Percentiles rank a stretch among this genome's conserved stretches.
Evolutionary conservation across 2,888 invertebrate species (phyloP).

Genomic region (Lasius platythorax): DNA sequence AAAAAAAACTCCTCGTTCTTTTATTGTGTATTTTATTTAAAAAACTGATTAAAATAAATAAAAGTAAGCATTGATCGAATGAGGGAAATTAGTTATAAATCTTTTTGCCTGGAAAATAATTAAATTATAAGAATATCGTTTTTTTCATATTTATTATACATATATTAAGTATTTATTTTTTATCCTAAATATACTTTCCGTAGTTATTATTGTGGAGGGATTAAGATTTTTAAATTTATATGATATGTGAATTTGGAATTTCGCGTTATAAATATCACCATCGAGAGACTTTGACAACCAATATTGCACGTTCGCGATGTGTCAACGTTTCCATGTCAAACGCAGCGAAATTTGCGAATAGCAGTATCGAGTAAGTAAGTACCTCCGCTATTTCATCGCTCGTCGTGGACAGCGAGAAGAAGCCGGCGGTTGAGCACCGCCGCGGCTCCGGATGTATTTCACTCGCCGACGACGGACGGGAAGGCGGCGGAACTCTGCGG

Average conservation of each 20-base stretch:
- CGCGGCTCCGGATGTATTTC: constrained; percentile 65
- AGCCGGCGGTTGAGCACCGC: constrained; percentile 57
- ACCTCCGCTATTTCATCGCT: background rate
- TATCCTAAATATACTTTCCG: background rate
- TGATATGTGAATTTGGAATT: background rate
- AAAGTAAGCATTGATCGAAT: background rate
- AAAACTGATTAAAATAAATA: background rate
- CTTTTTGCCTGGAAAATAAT: background rate
- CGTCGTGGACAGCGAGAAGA: background rate
- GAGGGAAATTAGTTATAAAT: background rate
- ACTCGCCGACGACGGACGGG: constrained; percentile 37
- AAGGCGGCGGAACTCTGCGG: constrained; percentile 59
- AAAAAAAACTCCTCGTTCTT: background rate
- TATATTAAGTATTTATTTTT: background rate
- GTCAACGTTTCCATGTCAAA: background rate
- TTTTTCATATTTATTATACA: background rate
- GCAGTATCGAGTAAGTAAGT: background rate
- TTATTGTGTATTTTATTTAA: background rate
- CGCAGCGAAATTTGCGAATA: background rate
- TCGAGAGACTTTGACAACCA: too few relatives aligned
- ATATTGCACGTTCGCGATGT: background rate
- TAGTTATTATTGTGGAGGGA: background rate
- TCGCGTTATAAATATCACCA: background rate
- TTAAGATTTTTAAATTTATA: background rate
- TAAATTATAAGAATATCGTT: background rate